phyloP scores from a whole-genome alignment of 2,113 vertebrate genomes.

The Poecilia latipinna region DNA sequence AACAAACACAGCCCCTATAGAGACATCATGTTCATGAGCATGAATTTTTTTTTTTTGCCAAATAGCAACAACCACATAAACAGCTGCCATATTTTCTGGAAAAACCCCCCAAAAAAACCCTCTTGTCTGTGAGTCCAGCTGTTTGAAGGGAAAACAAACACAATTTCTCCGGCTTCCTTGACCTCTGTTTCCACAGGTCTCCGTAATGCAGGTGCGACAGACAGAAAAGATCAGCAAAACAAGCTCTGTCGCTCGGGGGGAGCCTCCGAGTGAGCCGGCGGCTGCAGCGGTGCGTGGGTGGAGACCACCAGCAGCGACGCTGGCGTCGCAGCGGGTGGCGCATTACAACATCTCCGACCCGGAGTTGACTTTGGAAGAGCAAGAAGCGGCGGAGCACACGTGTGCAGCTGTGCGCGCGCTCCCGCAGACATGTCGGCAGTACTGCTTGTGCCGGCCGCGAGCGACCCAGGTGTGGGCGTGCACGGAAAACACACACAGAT shows the following conservation, averaged over 20 bases:
- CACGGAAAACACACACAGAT: constrained; percentile 13
- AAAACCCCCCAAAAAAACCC: constrained; percentile 3
- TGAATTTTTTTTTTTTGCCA: constrained; percentile 1
- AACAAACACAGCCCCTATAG: background rate
- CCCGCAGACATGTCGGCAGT: background rate
- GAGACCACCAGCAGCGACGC: constrained; percentile 27
- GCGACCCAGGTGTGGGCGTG: constrained; percentile 31
- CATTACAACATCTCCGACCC: constrained; percentile 1
- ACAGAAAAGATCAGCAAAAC: constrained; percentile 55
- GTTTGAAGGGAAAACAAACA: constrained; percentile 39
- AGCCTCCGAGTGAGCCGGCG: constrained; percentile 16
- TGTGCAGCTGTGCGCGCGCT: constrained; percentile 56
- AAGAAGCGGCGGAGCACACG: background rate
- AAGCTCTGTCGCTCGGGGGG: constrained; percentile 21
- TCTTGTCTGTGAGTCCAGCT: constrained; percentile 48
- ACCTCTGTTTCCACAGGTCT: constrained; percentile 32
- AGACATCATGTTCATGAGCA: constrained; percentile 23
- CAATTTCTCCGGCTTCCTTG: constrained; percentile 27
- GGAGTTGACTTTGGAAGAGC: constrained; percentile 62
- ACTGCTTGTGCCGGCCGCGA: constrained; percentile 31
- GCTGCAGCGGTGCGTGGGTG: constrained; percentile 36
- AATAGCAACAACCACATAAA: constrained; percentile 50
- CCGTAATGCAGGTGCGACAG: constrained; percentile 57
- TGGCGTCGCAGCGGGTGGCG: constrained; percentile 18
- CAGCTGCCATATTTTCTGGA: constrained; percentile 46